phyloP scores from a whole-genome alignment of 2,888 invertebrate genomes.

The Agonopterix arenella region DNA sequence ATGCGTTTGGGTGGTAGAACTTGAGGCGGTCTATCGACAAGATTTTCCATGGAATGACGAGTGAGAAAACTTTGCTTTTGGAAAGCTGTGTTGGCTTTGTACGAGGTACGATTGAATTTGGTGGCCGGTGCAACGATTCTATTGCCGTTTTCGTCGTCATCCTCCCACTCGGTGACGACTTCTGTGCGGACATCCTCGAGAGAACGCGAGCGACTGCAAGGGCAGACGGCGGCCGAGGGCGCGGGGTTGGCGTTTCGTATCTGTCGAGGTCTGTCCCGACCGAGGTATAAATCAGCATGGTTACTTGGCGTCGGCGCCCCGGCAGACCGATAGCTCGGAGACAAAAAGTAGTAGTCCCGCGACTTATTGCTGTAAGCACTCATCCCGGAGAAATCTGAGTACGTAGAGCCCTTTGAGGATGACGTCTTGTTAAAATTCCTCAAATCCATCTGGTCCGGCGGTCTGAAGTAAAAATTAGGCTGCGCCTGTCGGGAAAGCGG shows the following conservation, averaged over 20 bases:
- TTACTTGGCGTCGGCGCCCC: constrained; percentile 73
- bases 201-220: constrained; percentile 81
- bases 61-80: constrained; percentile 69
- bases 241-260: constrained; percentile 51
- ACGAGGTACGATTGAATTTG: constrained; percentile 62
- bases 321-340: constrained; percentile 82
- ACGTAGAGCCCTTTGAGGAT: constrained; percentile 63
- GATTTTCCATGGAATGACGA: constrained; percentile 84
- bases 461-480: constrained; percentile 69
- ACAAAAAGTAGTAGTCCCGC: constrained; percentile 78
- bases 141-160: constrained; percentile 80
- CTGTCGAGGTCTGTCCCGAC: constrained; percentile 61
- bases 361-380: constrained; percentile 69
- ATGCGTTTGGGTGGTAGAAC: constrained; percentile 70
- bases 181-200: constrained; percentile 84
- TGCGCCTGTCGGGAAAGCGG: constrained; percentile 76
- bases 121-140: constrained; percentile 69
- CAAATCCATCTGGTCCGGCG: constrained; percentile 66
- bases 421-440: constrained; percentile 63
- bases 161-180: constrained; percentile 80
- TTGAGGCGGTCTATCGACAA: constrained; percentile 74
- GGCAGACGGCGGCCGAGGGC: constrained; percentile 66
- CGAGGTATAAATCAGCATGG: constrained; percentile 49
- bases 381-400: constrained; percentile 70
- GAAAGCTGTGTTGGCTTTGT: constrained; percentile 49